A percentile compares a stretch with the other conserved stretches of the same genome.
Evolutionary conservation across 2,888 invertebrate genomes (phyloP).

Genomic region (Philereme transversata): DNA sequence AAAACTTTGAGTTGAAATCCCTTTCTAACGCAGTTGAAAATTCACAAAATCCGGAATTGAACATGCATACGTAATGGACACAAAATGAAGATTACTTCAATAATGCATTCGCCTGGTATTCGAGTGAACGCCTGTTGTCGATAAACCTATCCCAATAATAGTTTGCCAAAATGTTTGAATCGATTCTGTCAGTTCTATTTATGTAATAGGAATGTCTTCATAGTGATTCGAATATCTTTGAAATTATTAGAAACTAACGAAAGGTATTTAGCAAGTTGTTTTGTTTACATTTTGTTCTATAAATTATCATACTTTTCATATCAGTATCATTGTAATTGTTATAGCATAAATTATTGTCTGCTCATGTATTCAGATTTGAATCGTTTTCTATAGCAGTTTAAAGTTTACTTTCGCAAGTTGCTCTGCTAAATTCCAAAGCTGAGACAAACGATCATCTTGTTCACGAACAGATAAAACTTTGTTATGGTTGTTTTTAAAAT

Average conservation of each 20-base stretch:
- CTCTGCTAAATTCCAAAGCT: conserved; percentile 17
- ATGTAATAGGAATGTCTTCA: not conserved
- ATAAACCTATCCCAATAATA: conserved; percentile 29
- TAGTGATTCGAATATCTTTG: not conserved
- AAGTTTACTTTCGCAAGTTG: conserved; percentile 15
- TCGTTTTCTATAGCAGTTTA: not conserved
- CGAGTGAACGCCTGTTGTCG: conserved; percentile 26
- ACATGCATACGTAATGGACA: conserved; percentile 48
- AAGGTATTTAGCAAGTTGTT: not conserved
- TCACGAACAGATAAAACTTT: conserved; percentile 29
- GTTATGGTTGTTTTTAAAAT: conserved; percentile 30
- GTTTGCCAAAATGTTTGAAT: conserved; percentile 6
- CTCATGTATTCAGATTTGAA: conserved; percentile 5
- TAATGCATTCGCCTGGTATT: conserved; percentile 42
- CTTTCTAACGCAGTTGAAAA: conserved; percentile 31
- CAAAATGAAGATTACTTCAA: conserved; percentile 48
- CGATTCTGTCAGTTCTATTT: conserved; percentile 4
- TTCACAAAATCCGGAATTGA: conserved; percentile 43
- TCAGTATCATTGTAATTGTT: conserved; percentile 3
- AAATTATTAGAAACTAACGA: not conserved
- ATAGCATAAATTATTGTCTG: not conserved
- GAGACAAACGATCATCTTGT: conserved; percentile 24
- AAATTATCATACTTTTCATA: not conserved
- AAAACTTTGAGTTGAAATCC: conserved; percentile 40
- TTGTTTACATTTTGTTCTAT: not conserved